A percentile compares a stretch with the other conserved stretches of the same genome.
Conservation (phyloP, 2,797 vertebrate genomes). For the Mormyrus proboscirostris region DNA sequence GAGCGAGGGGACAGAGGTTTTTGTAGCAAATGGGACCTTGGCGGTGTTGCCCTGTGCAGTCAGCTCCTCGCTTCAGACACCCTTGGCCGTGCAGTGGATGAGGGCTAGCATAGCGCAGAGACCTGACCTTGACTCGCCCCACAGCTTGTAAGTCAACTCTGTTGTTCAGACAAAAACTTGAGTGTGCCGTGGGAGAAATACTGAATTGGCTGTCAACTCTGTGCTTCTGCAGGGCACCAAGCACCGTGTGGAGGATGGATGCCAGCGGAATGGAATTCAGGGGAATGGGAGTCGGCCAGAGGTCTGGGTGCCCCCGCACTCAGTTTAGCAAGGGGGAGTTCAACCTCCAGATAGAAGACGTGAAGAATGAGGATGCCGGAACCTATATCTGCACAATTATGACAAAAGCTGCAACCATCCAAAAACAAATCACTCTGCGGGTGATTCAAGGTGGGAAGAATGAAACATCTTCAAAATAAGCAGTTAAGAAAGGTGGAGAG, state of each 20-base stretch:
- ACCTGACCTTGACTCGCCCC: background rate
- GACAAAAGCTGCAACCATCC: fast-evolving
- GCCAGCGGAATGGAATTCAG: constrained; percentile 54
- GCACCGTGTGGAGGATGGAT: constrained; percentile 58
- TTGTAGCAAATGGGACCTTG: constrained; percentile 41
- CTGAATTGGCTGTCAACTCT: background rate
- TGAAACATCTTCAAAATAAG: background rate
- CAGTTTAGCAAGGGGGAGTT: constrained; percentile 43
- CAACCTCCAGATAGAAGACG: constrained; percentile 48
- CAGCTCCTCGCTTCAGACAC: background rate
- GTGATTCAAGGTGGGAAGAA: constrained; percentile 52
- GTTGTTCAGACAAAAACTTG: background rate
- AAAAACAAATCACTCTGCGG: constrained; percentile 42
- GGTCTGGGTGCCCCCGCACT: constrained; percentile 34
- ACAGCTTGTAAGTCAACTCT: background rate
- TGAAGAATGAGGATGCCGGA: constrained; percentile 51
- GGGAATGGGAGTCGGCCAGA: constrained; percentile 33
- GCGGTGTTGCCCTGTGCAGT: constrained; percentile 48
- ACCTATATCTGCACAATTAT: constrained; percentile 47
- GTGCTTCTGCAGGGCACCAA: constrained; percentile 27
- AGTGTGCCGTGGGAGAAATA: background rate
- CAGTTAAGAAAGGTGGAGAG: background rate
- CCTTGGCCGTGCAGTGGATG: constrained; percentile 39
- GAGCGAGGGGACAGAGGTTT: constrained; percentile 37
- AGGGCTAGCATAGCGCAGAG: constrained; percentile 41